Evolutionary conservation across 2,888 invertebrate species (phyloP).

Genomic region (Tipula confusa): DNA sequence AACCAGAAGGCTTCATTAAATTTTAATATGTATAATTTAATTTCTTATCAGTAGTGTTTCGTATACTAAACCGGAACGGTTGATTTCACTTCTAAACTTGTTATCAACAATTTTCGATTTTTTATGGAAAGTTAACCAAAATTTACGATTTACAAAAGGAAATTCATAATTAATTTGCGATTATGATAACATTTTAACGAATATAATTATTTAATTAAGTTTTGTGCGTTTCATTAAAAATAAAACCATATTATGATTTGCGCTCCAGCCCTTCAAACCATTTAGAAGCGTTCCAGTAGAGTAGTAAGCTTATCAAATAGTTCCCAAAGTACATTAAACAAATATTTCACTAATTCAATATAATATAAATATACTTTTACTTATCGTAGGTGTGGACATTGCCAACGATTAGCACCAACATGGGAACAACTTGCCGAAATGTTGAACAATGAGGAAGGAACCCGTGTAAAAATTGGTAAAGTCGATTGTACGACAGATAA

Average conservation of each 20-base stretch:
- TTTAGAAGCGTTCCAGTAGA: too few species aligned
- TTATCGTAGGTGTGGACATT: conserved; percentile 73
- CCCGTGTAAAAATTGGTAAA: conserved; percentile 68
- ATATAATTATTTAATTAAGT: too few species aligned
- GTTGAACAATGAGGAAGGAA: conserved; percentile 57
- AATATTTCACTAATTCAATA: not conserved
- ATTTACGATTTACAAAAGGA: not conserved
- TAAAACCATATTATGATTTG: not conserved
- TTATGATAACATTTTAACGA: not conserved
- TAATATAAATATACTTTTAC: not conserved
- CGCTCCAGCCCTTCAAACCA: conserved; percentile 31
- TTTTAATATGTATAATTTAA: not conserved
- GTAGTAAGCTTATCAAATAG: too few species aligned
- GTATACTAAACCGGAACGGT: not conserved
- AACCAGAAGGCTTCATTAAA: not conserved
- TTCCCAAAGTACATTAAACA: not conserved
- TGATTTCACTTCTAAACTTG: not conserved
- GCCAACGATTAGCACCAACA: conserved; percentile 73
- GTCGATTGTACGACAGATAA: conserved; percentile 79
- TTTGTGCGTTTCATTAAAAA: not conserved
- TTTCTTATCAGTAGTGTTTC: not conserved
- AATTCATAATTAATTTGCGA: not conserved
- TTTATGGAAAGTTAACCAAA: not conserved
- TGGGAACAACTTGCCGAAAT: conserved; percentile 79
- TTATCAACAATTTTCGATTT: not conserved